These are phyloP conservation scores for Asteroscopus sphinx DNA, from an alignment of 2,888 invertebrate species.

Conservation along the genomic window DNA sequence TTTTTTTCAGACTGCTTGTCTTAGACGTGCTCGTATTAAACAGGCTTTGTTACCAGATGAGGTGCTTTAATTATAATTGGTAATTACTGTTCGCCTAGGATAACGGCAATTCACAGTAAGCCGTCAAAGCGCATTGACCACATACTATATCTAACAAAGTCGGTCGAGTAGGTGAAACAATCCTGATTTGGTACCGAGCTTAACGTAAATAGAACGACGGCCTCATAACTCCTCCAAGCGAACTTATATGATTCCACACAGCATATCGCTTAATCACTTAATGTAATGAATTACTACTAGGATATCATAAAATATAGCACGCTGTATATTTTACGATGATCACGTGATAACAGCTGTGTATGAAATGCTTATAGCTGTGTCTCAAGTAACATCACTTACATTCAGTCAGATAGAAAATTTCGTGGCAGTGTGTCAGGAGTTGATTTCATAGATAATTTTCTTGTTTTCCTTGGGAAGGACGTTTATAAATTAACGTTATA, in stretches of 20 bases:
- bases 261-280: slow-evolving; percentile 47
- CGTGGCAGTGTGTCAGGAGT: slow-evolving; percentile 60
- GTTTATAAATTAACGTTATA: slow-evolving; percentile 18
- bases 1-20: background rate
- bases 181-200: slow-evolving; percentile 38
- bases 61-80: slow-evolving; percentile 40
- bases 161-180: slow-evolving; percentile 34
- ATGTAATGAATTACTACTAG: slow-evolving; percentile 52
- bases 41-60: slow-evolving; percentile 15
- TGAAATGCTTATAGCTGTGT: slow-evolving; percentile 74
- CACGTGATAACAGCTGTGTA: slow-evolving; percentile 78
- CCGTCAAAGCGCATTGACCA: slow-evolving; percentile 36
- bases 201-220: slow-evolving; percentile 38
- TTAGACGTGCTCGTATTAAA: slow-evolving; percentile 9
- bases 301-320: slow-evolving; percentile 69
- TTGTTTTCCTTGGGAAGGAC: slow-evolving; percentile 38
- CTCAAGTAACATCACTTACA: slow-evolving; percentile 72
- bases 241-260: slow-evolving; percentile 32
- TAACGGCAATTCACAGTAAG: slow-evolving; percentile 30
- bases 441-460: slow-evolving; percentile 39
- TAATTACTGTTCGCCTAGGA: slow-evolving; percentile 27
- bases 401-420: slow-evolving; percentile 74
- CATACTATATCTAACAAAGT: slow-evolving; percentile 33
- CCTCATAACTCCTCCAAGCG: slow-evolving; percentile 27
- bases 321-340: slow-evolving; percentile 80